Conservation (phyloP, 2,888 invertebrate genomes). For the Clistopyga incitator region DNA sequence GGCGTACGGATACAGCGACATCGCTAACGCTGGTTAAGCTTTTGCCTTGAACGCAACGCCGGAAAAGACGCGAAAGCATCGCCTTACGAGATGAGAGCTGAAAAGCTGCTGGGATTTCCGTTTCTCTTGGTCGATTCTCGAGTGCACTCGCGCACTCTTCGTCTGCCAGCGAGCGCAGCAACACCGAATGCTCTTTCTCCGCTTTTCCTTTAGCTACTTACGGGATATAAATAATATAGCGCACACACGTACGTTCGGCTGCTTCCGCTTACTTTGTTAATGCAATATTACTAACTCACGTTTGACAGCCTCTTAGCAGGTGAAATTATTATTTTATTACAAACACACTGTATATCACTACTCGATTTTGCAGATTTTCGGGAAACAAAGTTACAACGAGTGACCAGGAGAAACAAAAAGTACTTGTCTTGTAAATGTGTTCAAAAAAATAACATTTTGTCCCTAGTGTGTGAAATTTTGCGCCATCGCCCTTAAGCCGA, state of each 20-base stretch:
- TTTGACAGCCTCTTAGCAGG: not conserved
- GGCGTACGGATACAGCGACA: not conserved
- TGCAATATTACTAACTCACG: not conserved
- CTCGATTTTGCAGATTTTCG: not conserved
- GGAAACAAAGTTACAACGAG: no score
- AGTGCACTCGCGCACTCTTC: not conserved
- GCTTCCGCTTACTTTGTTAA: not conserved
- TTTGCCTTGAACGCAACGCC: not conserved
- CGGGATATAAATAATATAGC: constrained; percentile 4
- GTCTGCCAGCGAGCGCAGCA: not conserved
- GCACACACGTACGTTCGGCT: not conserved
- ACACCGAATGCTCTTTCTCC: constrained; percentile 1
- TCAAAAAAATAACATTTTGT: no score
- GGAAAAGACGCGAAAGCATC: constrained; percentile 10
- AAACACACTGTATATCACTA: not conserved
- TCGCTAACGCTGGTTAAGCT: not conserved
- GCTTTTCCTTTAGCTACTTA: not conserved
- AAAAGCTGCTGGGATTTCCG: constrained; percentile 20
- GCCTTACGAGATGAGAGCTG: constrained; percentile 1
- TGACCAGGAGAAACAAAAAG: no score
- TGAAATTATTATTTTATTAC: not conserved
- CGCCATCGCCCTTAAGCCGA: no score
- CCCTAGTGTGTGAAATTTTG: no score
- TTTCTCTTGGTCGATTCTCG: not conserved
- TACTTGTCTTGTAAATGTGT: no score